A percentile compares a stretch with the other conserved stretches of the same genome.
These are phyloP conservation scores for Amphimallon solstitiale DNA, from an alignment of 2,888 invertebrate species.

Conservation along the genomic window DNA sequence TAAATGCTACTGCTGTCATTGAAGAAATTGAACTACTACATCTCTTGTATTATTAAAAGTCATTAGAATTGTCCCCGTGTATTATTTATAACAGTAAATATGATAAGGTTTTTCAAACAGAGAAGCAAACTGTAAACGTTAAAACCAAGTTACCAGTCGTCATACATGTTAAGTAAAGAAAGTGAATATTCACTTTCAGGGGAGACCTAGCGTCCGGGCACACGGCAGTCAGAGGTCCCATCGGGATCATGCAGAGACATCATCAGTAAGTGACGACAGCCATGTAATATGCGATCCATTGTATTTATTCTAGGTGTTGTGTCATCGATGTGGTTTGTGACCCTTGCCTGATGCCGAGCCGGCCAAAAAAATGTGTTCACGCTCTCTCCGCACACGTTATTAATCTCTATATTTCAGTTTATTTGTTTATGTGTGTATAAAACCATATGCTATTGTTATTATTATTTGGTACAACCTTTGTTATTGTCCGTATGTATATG, in stretches of 20 bases:
- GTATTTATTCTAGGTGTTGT: conserved; percentile 53
- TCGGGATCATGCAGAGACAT: conserved; percentile 57
- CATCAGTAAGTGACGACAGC: conserved; percentile 62
- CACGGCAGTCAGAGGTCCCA: conserved; percentile 58
- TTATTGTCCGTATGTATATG: conserved; percentile 19
- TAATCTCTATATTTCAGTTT: not conserved
- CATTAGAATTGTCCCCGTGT: too few relatives aligned
- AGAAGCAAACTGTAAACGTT: too few relatives aligned
- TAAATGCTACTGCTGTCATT: too few relatives aligned
- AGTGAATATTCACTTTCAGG: conserved; percentile 65
- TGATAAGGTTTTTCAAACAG: too few relatives aligned
- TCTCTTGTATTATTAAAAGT: too few relatives aligned
- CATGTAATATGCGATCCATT: conserved; percentile 40
- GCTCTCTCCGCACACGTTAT: conserved; percentile 10
- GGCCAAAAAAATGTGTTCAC: conserved; percentile 27
- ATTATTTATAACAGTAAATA: too few relatives aligned
- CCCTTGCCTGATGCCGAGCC: conserved; percentile 47
- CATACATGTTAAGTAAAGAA: conserved; percentile 44
- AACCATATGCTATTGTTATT: not conserved
- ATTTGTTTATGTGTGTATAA: not conserved
- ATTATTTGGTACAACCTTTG: not conserved
- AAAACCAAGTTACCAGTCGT: not conserved
- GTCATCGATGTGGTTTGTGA: conserved; percentile 50
- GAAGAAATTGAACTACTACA: too few relatives aligned
- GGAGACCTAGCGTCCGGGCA: conserved; percentile 64